These are phyloP conservation scores for Criorhina ranunculi DNA, from an alignment of 2,888 invertebrate species.

Conservation along the genomic window DNA sequence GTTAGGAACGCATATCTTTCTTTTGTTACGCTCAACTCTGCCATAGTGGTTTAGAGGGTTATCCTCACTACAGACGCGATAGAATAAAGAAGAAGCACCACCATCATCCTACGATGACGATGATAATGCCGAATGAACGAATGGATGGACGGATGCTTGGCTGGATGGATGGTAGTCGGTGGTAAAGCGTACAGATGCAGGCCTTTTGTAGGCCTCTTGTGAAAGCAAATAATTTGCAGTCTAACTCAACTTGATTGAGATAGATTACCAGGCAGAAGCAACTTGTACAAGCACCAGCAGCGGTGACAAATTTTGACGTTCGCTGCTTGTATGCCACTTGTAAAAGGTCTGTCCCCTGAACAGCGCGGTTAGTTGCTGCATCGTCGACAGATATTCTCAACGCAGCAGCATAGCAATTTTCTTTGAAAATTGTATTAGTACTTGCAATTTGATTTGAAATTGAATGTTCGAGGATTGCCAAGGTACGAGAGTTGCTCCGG, in stretches of 20 bases:
- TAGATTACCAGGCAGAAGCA: conserved; percentile 58
- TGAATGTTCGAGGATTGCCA: conserved; percentile 24
- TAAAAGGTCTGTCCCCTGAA: conserved; percentile 22
- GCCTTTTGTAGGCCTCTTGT: conserved; percentile 56
- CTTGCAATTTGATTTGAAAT: conserved; percentile 38
- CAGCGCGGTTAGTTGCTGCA: neutral
- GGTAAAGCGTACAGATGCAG: conserved; percentile 2
- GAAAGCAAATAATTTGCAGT: conserved; percentile 63
- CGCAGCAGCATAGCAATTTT: conserved; percentile 3
- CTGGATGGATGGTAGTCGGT: conserved; percentile 33
- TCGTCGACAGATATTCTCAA: conserved; percentile 29
- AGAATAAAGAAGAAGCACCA: conserved; percentile 28
- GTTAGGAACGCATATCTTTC: conserved; percentile 49
- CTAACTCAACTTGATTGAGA: conserved; percentile 64
- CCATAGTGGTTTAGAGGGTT: conserved; percentile 1
- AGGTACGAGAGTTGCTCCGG: conserved; percentile 21
- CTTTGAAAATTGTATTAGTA: conserved; percentile 38
- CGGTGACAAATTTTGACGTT: conserved; percentile 55
- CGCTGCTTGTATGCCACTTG: conserved; percentile 42
- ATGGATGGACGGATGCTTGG: conserved; percentile 11
- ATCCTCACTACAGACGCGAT: conserved; percentile 31
- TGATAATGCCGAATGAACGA: conserved; percentile 15
- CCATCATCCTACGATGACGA: conserved; percentile 10
- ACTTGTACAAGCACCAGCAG: conserved; percentile 9
- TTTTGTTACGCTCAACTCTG: conserved; percentile 10